Percentiles rank a stretch among this genome's conserved stretches.
phyloP scores from a whole-genome alignment of 2,113 vertebrate genomes.

The Bubo scandiacus region DNA sequence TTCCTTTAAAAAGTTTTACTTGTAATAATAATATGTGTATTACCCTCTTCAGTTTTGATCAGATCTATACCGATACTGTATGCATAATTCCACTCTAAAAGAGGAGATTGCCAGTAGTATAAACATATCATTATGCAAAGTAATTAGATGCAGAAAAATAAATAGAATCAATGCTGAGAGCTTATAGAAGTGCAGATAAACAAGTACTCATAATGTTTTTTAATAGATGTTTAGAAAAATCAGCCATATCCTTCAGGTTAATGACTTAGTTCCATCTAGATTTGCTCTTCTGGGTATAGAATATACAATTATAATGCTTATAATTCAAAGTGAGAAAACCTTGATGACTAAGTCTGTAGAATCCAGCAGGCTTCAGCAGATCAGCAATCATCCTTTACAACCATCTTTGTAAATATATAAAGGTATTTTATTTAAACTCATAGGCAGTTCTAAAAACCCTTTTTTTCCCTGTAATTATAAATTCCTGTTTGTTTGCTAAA shows the following conservation, averaged over 20 bases:
- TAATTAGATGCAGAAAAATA: slow-evolving; percentile 63
- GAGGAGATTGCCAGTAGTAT: slow-evolving; percentile 39
- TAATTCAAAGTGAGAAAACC: background rate
- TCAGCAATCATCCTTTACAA: background rate
- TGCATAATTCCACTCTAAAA: slow-evolving; percentile 22
- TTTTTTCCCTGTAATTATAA: background rate
- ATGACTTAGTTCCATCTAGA: slow-evolving; percentile 37
- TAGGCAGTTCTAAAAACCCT: background rate
- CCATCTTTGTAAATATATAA: background rate
- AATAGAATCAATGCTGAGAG: slow-evolving; percentile 35
- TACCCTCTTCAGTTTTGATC: background rate
- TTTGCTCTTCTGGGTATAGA: slow-evolving; percentile 4
- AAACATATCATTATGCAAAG: slow-evolving; percentile 61
- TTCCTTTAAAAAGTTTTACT: background rate
- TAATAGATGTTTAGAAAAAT: slow-evolving; percentile 50
- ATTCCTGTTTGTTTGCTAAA: background rate
- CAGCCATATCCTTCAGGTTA: slow-evolving; percentile 57
- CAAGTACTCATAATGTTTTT: slow-evolving; percentile 40
- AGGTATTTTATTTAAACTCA: background rate
- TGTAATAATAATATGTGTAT: background rate
- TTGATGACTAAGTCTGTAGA: background rate
- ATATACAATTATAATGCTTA: slow-evolving; percentile 23
- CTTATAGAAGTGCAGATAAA: slow-evolving; percentile 41
- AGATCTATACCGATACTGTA: background rate
- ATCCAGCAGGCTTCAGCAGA: background rate